Evolutionary conservation across 92 coral and sea anemone species (phyloP).

Genomic region (Epizoanthus illoricatus): DNA sequence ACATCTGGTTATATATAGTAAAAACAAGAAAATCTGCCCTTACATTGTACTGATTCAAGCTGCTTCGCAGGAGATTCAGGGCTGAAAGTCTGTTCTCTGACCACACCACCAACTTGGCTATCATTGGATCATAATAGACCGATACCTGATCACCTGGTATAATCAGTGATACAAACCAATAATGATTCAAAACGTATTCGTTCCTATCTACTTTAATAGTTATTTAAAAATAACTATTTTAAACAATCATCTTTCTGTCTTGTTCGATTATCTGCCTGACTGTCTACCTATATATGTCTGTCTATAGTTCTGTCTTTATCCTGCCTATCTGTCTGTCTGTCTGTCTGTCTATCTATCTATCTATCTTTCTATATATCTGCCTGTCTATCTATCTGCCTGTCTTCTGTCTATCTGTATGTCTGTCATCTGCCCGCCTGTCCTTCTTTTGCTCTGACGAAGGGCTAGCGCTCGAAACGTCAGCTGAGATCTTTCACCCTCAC

Average conservation of each 20-base stretch:
- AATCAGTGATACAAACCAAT: not conserved
- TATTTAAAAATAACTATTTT: not conserved
- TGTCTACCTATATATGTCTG: not conserved
- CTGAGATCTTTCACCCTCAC: too few species aligned
- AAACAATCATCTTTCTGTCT: not conserved
- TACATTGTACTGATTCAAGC: constrained; percentile 76
- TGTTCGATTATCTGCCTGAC: not conserved
- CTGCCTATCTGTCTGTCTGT: too few species aligned
- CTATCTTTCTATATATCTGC: not conserved
- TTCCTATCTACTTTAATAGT: too few species aligned
- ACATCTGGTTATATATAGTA: not conserved
- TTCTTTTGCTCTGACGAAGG: too few species aligned
- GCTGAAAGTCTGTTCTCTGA: constrained; percentile 88
- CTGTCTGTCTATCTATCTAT: too few species aligned
- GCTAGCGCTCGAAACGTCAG: too few species aligned
- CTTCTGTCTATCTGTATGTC: not conserved
- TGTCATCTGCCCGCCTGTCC: too few species aligned
- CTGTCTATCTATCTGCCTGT: not conserved
- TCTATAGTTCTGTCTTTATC: not conserved
- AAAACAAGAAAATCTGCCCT: not conserved
- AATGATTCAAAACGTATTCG: not conserved
- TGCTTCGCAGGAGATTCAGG: constrained; percentile 70
- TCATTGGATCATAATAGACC: constrained; percentile 98
- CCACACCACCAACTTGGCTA: constrained; percentile 99
- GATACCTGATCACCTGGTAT: constrained; percentile 92